Percentiles rank a stretch among this genome's conserved stretches.
These are phyloP conservation scores for Thecocarcelia acutangulata DNA, from an alignment of 2,888 invertebrate species.

Conservation along the genomic window DNA sequence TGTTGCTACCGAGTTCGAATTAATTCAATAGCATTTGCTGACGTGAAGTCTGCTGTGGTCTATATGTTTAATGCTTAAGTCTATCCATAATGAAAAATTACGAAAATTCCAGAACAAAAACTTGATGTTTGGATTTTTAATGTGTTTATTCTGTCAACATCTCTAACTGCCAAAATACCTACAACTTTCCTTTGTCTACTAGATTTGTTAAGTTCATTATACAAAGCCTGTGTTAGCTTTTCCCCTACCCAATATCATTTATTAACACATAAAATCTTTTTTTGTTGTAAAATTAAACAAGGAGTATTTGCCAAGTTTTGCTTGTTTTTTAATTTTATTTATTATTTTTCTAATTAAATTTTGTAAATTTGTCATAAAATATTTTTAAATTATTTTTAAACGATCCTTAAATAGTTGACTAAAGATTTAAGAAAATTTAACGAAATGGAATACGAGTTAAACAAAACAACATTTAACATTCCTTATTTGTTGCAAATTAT, in stretches of 20 bases:
- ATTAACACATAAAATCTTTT: not conserved
- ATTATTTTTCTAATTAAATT: constrained; percentile 63
- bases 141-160: no score
- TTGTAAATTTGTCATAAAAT: constrained; percentile 64
- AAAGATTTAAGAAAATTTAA: constrained; percentile 40
- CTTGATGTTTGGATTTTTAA: no score
- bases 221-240: not conserved
- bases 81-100: no score
- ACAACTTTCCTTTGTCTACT: no score
- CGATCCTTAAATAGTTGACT: constrained; percentile 53
- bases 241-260: no score
- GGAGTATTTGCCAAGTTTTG: constrained; percentile 7
- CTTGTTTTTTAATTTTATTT: not conserved
- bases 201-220: no score
- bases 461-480: constrained; percentile 57
- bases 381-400: constrained; percentile 53
- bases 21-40: no score
- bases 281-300: not conserved
- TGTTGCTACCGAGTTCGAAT: no score
- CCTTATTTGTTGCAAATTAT: constrained; percentile 68
- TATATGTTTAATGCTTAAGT: no score
- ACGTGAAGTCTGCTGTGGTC: no score
- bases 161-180: no score
- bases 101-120: no score
- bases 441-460: constrained; percentile 27